These are phyloP conservation scores for Whitmania pigra DNA, from an alignment of 1,140 invertebrate species.

Conservation along the genomic window DNA sequence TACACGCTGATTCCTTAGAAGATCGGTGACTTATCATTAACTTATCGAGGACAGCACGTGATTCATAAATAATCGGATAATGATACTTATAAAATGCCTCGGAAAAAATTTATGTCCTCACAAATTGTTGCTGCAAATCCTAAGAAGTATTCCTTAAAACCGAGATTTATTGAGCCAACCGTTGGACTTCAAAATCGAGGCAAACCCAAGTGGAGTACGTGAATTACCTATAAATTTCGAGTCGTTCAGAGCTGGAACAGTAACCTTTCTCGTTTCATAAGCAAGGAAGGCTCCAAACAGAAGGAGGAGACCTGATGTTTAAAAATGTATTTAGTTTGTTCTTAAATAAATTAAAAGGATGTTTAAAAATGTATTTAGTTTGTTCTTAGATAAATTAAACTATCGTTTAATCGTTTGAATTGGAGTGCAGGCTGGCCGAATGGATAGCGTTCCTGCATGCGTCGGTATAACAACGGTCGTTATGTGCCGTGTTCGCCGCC, in stretches of 20 bases:
- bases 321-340: conserved; percentile 50
- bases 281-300: conserved; percentile 57
- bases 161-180: not conserved
- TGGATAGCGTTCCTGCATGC: too few species aligned
- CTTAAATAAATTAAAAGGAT: too few species aligned
- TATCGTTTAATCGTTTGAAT: conserved; percentile 59
- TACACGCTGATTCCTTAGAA: conserved; percentile 66
- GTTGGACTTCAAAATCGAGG: not conserved
- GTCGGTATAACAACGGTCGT: too few species aligned
- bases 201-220: not conserved
- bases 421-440: too few species aligned
- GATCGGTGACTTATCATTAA: not conserved
- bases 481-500: too few species aligned
- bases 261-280: conserved; percentile 90
- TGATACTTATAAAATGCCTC: too few species aligned
- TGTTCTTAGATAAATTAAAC: not conserved
- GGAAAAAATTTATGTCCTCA: too few species aligned
- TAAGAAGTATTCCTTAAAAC: too few species aligned
- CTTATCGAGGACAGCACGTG: too few species aligned
- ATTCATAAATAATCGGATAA: too few species aligned
- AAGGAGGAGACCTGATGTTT: conserved; percentile 35
- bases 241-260: conserved; percentile 87
- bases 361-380: conserved; percentile 49
- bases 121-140: too few species aligned
- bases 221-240: conserved; percentile 66